Evolutionary conservation across 1,140 invertebrate species (phyloP).

Genomic region (Tetramorium parvispinum): DNA sequence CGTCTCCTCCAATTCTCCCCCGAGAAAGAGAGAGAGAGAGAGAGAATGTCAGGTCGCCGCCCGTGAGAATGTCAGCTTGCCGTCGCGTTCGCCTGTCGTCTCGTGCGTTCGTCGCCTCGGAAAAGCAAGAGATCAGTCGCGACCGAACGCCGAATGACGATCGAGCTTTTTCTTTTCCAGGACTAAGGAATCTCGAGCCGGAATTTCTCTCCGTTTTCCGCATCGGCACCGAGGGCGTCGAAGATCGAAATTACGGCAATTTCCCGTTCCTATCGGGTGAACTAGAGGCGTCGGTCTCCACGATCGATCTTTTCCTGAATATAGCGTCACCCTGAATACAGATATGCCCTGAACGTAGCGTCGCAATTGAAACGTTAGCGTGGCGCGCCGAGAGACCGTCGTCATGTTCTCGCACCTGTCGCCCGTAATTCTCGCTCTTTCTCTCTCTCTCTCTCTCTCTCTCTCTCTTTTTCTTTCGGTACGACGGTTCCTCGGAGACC

Average conservation of each 20-base stretch:
- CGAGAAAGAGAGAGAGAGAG: too few species aligned
- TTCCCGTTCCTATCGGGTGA: background rate
- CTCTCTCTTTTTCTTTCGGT: background rate
- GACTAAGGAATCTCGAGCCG: too few species aligned
- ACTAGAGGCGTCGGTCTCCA: background rate
- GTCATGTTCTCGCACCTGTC: conserved; percentile 23
- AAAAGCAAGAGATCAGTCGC: background rate
- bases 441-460: background rate
- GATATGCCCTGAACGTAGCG: background rate
- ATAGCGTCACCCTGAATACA: conserved; percentile 24
- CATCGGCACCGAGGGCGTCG: background rate
- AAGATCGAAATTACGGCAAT: background rate
- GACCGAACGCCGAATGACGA: too few species aligned
- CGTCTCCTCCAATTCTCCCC: background rate
- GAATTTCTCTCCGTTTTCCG: too few species aligned
- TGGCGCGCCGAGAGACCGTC: background rate
- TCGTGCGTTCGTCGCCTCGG: background rate
- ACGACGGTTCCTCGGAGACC: background rate
- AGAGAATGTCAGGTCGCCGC: conserved; percentile 19
- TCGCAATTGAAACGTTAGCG: background rate
- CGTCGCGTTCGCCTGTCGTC: background rate
- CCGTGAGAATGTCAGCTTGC: background rate
- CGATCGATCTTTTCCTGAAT: background rate
- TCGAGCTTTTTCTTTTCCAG: too few species aligned
- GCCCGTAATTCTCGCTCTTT: conserved; percentile 21